Evolutionary conservation across 2,797 vertebrate genomes (phyloP).

Genomic region (Tenualosa ilisha): DNA sequence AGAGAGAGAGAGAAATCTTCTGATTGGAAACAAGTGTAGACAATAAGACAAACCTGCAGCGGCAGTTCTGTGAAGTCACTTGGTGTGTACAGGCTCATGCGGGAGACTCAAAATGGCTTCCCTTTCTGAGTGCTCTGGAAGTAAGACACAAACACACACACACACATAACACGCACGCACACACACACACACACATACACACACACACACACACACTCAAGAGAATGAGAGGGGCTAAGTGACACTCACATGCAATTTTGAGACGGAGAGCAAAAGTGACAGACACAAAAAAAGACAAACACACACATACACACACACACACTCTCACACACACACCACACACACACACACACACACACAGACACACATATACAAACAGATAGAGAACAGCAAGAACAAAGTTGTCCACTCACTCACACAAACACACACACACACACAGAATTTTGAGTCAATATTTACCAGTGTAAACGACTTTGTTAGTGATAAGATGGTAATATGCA

Average conservation of each 20-base stretch:
- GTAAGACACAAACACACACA: background rate
- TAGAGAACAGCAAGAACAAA: background rate
- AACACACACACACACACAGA: background rate
- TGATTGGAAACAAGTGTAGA: background rate
- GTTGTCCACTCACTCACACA: background rate
- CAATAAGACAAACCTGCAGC: background rate
- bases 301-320: background rate
- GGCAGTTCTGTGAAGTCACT: background rate
- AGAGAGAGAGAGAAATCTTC: background rate
- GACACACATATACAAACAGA: background rate
- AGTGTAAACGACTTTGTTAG: constrained; percentile 20
- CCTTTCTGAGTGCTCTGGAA: background rate
- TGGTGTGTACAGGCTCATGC: background rate
- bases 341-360: background rate
- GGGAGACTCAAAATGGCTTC: constrained; percentile 6
- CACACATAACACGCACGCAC: background rate
- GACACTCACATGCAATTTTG: background rate
- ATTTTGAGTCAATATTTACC: constrained; percentile 7
- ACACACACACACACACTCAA: background rate
- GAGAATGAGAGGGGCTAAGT: background rate
- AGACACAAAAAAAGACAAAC: background rate
- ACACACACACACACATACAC: background rate
- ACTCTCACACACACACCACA: background rate
- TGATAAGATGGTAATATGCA: constrained; percentile 37
- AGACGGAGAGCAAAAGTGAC: background rate